phyloP scores from a whole-genome alignment of 2,113 vertebrate genomes.

The Brachyistius frenatus region DNA sequence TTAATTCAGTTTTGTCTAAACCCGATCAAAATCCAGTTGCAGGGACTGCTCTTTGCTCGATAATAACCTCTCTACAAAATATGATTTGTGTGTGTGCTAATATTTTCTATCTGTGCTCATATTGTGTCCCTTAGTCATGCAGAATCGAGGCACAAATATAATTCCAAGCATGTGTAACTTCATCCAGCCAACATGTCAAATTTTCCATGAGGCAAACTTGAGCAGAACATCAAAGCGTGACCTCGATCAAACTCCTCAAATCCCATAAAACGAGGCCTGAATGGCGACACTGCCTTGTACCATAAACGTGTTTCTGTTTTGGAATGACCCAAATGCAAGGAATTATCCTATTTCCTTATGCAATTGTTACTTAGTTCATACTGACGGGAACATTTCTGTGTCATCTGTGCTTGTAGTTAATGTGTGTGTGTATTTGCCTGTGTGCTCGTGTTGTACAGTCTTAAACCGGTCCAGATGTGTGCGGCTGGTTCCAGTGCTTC shows the following conservation, averaged over 20 bases:
- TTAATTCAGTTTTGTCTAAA: not conserved
- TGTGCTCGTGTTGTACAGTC: not conserved
- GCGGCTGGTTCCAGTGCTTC: conserved; percentile 24
- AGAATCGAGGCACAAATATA: not conserved
- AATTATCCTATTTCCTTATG: conserved; percentile 3
- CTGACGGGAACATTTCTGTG: conserved; percentile 6
- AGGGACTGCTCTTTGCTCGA: not conserved
- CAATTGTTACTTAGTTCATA: not conserved
- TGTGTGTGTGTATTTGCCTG: conserved; percentile 3
- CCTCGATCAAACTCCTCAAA: not conserved
- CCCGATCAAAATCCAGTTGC: not conserved
- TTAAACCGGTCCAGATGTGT: conserved; percentile 64
- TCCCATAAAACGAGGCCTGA: not conserved
- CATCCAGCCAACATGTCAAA: conserved; percentile 10
- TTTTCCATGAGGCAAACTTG: conserved; percentile 9
- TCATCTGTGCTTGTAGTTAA: conserved; percentile 8
- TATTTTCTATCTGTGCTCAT: not conserved
- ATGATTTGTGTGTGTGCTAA: not conserved
- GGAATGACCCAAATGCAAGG: conserved; percentile 29
- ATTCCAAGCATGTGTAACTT: not conserved
- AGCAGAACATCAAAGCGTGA: conserved; percentile 1
- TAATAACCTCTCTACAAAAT: not conserved
- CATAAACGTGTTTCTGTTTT: not conserved
- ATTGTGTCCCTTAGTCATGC: not conserved
- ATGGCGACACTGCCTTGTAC: not conserved